Base-by-base conservation (phyloP, 2,888 invertebrate genomes). In the Aradus depressus region DNA sequence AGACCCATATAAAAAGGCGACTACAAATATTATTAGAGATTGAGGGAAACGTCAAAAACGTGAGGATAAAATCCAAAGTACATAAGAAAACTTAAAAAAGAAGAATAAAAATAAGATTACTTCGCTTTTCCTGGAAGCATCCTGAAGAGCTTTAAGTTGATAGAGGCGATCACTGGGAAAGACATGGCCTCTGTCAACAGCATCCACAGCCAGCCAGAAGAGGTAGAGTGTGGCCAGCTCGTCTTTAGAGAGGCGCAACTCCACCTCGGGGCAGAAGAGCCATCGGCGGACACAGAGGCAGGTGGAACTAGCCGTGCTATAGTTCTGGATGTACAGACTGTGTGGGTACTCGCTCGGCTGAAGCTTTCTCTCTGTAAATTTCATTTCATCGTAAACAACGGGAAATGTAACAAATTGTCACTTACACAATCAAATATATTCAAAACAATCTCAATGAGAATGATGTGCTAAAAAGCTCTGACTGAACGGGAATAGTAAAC, bases 241-340 rank as follows among this genome's bases (percentile, higher is more conserved):
- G 53, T 82, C 79, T 56, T 81, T 79, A 18, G 75, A 73, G 32
- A 81, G 65, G 60, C 80, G 78, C 6, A 84, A 68, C 64, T 80
- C 79, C 58, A 80, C 79, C 55, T 75, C 71, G 37, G 84, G 71
- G 35, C 80, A 79, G 72, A 92, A 92, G 54, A 91, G 69, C 91
- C 91, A 92, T 68, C 86, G 84, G 55, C 88, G 76, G 39, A 98
- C 73, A 54, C 86, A 79, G 39, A 98, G 75, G 66, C 97, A 98
- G 42, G 92, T 92, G 60, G 90, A 88, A 31, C 92, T 91, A 28
- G 97, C 96, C 10, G 97, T 97, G 59, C 92, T 92, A 67, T 97
- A 98, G 72, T 98, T 98, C 72, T 97, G 96, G 62, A 98, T 93
- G 73, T 98, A 98, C 58, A 98, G 75, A 63, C 92, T 89, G 72